These are phyloP conservation scores for Bovichtus variegatus DNA, from an alignment of 2,797 vertebrate species.

Conservation along the genomic window DNA sequence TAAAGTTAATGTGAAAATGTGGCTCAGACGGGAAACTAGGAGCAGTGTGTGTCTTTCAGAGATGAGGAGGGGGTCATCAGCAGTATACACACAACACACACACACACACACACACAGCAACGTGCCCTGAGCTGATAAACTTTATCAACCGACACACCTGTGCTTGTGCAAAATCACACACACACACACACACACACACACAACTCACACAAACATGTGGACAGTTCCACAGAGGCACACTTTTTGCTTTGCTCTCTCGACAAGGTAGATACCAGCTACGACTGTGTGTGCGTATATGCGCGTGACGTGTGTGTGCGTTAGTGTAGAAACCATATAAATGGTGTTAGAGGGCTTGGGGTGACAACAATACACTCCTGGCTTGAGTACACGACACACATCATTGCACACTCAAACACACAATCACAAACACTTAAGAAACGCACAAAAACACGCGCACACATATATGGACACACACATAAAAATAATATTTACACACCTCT, in stretches of 20 bases:
- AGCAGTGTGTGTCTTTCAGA: slow-evolving; percentile 11
- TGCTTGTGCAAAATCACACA: slow-evolving; percentile 45
- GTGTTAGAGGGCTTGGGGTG: slow-evolving; percentile 51
- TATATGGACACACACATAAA: slow-evolving; percentile 5
- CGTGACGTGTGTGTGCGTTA: background rate
- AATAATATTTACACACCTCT: slow-evolving; percentile 52
- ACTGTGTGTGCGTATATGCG: background rate
- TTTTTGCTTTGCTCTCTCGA: slow-evolving; percentile 52
- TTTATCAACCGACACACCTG: slow-evolving; percentile 79
- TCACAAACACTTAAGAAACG: slow-evolving; percentile 34
- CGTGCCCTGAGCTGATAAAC: slow-evolving; percentile 76
- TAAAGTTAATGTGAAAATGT: background rate
- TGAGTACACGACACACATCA: slow-evolving; percentile 63
- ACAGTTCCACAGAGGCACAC: slow-evolving; percentile 35
- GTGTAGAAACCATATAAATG: slow-evolving; percentile 58
- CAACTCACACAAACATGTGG: slow-evolving; percentile 26
- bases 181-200: slow-evolving; percentile 9
- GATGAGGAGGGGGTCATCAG: slow-evolving; percentile 58
- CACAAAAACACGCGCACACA: slow-evolving; percentile 33
- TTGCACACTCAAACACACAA: slow-evolving; percentile 55
- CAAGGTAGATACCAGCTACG: slow-evolving; percentile 47
- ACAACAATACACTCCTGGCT: slow-evolving; percentile 70
- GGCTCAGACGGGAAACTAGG: background rate
- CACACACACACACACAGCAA: slow-evolving; percentile 58
- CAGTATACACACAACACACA: slow-evolving; percentile 12